Conservation (phyloP, 2,888 invertebrate species). For the Drosophila helvetica region DNA sequence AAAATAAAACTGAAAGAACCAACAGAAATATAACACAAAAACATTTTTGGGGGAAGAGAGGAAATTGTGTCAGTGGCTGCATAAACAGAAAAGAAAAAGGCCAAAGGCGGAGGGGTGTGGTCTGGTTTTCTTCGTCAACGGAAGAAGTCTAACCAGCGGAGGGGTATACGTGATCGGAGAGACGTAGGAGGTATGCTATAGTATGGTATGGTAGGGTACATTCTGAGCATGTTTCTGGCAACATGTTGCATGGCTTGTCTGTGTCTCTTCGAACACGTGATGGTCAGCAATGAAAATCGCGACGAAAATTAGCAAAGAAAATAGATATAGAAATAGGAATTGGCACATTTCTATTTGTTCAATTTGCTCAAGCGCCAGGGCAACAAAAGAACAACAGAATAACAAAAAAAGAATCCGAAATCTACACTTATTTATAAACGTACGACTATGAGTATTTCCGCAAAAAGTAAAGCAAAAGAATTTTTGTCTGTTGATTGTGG, state of each 20-base stretch:
- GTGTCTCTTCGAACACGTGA: slow-evolving; percentile 31
- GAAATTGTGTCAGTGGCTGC: slow-evolving; percentile 71
- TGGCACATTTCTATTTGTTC: slow-evolving; percentile 55
- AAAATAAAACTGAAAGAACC: slow-evolving; percentile 66
- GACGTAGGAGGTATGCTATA: background rate
- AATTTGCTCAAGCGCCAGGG: slow-evolving; percentile 60
- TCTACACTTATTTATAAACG: slow-evolving; percentile 2
- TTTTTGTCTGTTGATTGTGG: slow-evolving; percentile 20
- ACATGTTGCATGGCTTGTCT: slow-evolving; percentile 30
- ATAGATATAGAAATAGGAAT: slow-evolving; percentile 37
- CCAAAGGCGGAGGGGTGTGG: slow-evolving; percentile 25
- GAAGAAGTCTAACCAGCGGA: background rate
- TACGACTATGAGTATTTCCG: slow-evolving; percentile 26
- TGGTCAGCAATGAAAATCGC: slow-evolving; percentile 11
- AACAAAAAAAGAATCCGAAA: background rate
- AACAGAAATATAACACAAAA: slow-evolving; percentile 38
- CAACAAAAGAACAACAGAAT: background rate
- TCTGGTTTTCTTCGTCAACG: background rate
- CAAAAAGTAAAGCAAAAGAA: slow-evolving; percentile 13
- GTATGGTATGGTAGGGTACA: slow-evolving; percentile 46
- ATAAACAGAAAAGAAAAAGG: slow-evolving; percentile 32
- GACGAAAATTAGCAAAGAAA: slow-evolving; percentile 21
- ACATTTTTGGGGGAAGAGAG: slow-evolving; percentile 35
- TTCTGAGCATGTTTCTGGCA: slow-evolving; percentile 29
- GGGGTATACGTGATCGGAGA: slow-evolving; percentile 63